Evolutionary conservation across 2,888 invertebrate genomes (phyloP).

Genomic region (Melipona bicolor): DNA sequence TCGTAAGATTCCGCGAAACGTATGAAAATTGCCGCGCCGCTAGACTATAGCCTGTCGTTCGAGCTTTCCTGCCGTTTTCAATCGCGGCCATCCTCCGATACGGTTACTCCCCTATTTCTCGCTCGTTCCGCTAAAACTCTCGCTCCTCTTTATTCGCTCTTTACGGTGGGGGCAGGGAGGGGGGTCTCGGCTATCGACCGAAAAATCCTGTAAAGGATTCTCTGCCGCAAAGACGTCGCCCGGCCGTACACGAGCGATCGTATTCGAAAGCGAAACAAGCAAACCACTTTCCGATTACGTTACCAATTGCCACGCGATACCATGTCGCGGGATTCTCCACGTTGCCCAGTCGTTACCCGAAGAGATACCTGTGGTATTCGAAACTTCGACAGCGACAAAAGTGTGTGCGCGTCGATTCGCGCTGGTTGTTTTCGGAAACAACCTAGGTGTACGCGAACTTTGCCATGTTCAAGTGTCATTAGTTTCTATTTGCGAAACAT

Average conservation of each 20-base stretch:
- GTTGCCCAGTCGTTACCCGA: background rate
- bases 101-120: constrained; percentile 28
- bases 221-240: background rate
- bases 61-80: constrained; percentile 25
- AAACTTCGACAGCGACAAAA: background rate
- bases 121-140: constrained; percentile 34
- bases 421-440: no score
- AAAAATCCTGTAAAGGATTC: background rate
- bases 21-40: constrained; percentile 27
- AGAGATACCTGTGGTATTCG: background rate
- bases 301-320: background rate
- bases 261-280: background rate
- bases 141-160: background rate
- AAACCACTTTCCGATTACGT: background rate
- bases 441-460: no score
- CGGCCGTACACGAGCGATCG: background rate
- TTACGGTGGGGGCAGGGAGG: background rate
- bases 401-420: background rate
- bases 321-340: fast-evolving
- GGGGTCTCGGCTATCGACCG: background rate
- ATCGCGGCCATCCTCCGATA: constrained; percentile 25
- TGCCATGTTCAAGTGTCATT: no score
- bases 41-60: background rate
- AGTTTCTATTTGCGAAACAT: no score
- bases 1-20: constrained; percentile 25